Evolutionary conservation across 1,140 invertebrate species (phyloP), one percentile per base, ranked within the genome.

Genomic region (Batillaria attramentaria): DNA sequence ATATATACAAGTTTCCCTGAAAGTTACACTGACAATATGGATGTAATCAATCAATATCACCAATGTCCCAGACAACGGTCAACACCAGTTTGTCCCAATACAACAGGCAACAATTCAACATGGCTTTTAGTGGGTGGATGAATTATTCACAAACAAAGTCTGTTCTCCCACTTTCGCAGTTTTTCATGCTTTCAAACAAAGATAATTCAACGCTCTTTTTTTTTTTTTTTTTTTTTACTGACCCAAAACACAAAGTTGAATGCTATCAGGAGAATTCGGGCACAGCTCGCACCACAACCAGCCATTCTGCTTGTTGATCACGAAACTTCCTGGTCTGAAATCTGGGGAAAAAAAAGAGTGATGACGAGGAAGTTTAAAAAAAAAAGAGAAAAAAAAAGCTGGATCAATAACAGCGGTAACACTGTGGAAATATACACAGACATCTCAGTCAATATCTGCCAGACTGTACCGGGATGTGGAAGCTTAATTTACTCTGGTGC

Each of bases 171-270:
- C 46, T 50, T 24, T 50, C 24, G 24, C 24, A 10, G 46, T 50
- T 13, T 50, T 50, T n/a, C 46, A 54, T 54, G 16, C 2, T n/a
- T n/a, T 2, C 46, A 54, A 20, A 3, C 18, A 54, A 54, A 54
- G n/a, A n/a, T 54, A 20, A n/a, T 54, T n/a, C n/a, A 18, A 54
- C 18, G 1, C 18, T 54, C 50, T 54, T 18, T 62, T 24, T 3
- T 24, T 28, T 28, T 31, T 28, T 5, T 50, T 68, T 35, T 68
- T 35, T 18, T 35, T 1, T 3, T 24, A 75, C 73, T 75, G 16
- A 75, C 73, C 73, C 73, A 75, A 37, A 75, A 75, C 28, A 75
- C 54, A 35, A 75, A 75, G 57, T 75, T 75, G 73, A 75, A 75
- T 28, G 20, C 35, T 20, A 75, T 75, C 37, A 75, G 28, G 37